phyloP scores from a whole-genome alignment of 2,888 invertebrate species.

The Ectemnius cavifrons region DNA sequence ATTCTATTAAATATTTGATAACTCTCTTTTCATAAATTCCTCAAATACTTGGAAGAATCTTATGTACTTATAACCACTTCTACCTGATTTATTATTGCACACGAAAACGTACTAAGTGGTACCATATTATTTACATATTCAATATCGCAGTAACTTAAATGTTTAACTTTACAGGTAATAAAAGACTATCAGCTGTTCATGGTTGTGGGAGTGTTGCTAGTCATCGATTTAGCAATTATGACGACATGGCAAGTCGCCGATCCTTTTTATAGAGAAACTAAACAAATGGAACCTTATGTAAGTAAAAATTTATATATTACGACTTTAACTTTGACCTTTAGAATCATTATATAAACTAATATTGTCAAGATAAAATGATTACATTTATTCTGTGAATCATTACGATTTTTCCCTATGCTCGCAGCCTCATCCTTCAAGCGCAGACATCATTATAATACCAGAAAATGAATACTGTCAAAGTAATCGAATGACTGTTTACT shows the following conservation, averaged over 20 bases:
- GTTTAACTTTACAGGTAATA: slow-evolving; percentile 84
- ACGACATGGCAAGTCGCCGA: slow-evolving; percentile 98
- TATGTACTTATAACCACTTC: too few relatives aligned
- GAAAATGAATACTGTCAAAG: slow-evolving; percentile 98
- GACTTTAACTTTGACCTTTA: too few relatives aligned
- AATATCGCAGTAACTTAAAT: not conserved
- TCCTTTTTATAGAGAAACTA: slow-evolving; percentile 94
- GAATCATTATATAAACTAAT: too few relatives aligned
- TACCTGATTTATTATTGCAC: too few relatives aligned
- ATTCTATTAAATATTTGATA: too few relatives aligned
- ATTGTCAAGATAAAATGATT: too few relatives aligned
- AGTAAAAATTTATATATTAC: slow-evolving; percentile 73
- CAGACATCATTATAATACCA: slow-evolving; percentile 94
- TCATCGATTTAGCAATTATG: slow-evolving; percentile 95
- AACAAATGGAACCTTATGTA: slow-evolving; percentile 93
- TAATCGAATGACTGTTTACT: slow-evolving; percentile 95
- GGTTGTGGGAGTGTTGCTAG: slow-evolving; percentile 94
- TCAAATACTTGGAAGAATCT: too few relatives aligned
- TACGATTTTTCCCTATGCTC: slow-evolving; percentile 58
- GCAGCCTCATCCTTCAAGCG: slow-evolving; percentile 93
- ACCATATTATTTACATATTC: not conserved
- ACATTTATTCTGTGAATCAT: not conserved
- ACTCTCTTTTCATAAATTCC: too few relatives aligned
- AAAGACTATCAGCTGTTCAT: slow-evolving; percentile 99
- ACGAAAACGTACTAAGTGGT: not conserved